Evolutionary conservation across 2,797 vertebrate genomes (phyloP).

Genomic region (Acanthopagrus latus): DNA sequence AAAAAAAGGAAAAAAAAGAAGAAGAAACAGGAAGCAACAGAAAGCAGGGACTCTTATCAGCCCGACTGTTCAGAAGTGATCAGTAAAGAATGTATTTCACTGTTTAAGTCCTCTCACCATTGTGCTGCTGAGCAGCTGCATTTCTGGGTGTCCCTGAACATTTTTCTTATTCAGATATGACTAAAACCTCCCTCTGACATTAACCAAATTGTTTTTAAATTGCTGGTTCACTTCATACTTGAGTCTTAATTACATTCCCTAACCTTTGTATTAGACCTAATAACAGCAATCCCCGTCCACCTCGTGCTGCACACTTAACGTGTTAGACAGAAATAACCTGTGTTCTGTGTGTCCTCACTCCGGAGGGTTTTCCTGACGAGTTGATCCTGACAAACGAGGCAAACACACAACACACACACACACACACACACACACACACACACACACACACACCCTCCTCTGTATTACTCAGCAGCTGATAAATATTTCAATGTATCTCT

Average conservation of each 20-base stretch:
- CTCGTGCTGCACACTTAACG: neutral
- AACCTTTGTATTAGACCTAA: neutral
- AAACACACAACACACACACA: neutral
- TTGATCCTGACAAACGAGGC: conserved; percentile 9
- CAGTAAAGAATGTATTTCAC: neutral
- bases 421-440: conserved; percentile 11
- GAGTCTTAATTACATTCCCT: neutral
- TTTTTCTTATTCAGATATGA: neutral
- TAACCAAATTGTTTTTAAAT: conserved; percentile 4
- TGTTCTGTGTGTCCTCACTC: neutral
- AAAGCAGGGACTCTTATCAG: no score
- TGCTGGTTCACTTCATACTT: neutral
- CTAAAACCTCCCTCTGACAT: neutral
- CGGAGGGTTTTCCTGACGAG: conserved; percentile 3
- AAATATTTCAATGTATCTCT: conserved; percentile 63
- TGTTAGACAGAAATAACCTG: neutral
- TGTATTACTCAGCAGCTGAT: conserved; percentile 52
- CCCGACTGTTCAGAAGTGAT: no score
- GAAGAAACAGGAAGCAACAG: no score
- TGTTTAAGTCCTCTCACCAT: neutral
- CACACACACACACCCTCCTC: conserved; percentile 1
- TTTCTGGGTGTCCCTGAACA: neutral
- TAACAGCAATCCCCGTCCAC: neutral
- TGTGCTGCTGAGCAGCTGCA: no score
- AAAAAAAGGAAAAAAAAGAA: no score